Evolutionary conservation across 2,888 invertebrate species (phyloP).

Genomic region (Scaptomyza flava): DNA sequence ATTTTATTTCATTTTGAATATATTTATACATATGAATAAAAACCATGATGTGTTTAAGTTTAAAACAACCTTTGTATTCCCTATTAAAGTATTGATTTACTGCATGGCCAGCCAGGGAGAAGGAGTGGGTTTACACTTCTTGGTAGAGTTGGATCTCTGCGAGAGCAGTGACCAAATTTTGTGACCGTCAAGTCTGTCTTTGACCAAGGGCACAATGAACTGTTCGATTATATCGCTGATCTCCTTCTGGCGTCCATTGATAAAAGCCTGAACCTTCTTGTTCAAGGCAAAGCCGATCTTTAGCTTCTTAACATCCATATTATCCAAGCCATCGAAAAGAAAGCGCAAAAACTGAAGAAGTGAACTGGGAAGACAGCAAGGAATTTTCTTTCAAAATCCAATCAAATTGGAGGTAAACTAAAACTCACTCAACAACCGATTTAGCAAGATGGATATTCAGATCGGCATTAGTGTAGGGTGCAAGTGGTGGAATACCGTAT

Average conservation of each 20-base stretch:
- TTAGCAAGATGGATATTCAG: constrained; percentile 65
- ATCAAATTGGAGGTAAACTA: neutral
- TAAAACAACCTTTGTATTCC: neutral
- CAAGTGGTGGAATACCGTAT: constrained; percentile 79
- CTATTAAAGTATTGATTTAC: constrained; percentile 5
- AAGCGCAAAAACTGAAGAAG: constrained; percentile 73
- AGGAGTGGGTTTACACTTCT: constrained; percentile 71
- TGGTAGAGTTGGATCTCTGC: constrained; percentile 20
- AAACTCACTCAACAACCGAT: constrained; percentile 75
- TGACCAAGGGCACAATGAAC: constrained; percentile 71
- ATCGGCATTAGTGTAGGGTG: constrained; percentile 81
- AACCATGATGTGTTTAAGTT: neutral
- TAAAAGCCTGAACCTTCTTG: constrained; percentile 72
- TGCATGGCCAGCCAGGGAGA: constrained; percentile 74
- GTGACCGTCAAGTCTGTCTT: constrained; percentile 70
- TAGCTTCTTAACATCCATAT: constrained; percentile 74
- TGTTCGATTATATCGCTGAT: constrained; percentile 72
- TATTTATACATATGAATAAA: neutral
- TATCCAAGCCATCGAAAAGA: constrained; percentile 80
- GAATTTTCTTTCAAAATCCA: neutral
- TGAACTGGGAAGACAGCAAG: constrained; percentile 42
- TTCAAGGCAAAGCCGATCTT: constrained; percentile 76
- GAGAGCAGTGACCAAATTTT: constrained; percentile 77
- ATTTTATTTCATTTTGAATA: neutral
- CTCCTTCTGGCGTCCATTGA: constrained; percentile 69